Conservation (phyloP, 2,113 vertebrate genomes). For the Cryptoleucopteryx plumbea region DNA sequence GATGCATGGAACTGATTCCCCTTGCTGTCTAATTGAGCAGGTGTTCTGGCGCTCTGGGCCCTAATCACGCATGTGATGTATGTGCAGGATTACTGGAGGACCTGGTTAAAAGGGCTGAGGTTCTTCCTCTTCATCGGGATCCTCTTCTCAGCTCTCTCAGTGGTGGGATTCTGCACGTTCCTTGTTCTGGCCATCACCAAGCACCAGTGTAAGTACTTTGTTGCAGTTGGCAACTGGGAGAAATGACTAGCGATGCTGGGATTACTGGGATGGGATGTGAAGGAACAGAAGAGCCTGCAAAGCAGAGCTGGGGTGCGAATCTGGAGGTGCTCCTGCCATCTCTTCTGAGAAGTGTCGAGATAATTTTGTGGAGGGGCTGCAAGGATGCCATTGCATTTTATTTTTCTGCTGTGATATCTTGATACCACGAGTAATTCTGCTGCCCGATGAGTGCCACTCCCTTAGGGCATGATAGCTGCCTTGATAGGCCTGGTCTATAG, state of each 20-base stretch:
- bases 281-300: background rate
- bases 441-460: accelerated
- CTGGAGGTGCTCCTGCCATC: background rate
- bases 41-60: conserved; percentile 93
- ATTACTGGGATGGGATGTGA: background rate
- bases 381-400: accelerated
- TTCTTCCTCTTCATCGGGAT: conserved; percentile 86
- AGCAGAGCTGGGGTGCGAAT: background rate
- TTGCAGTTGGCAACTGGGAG: background rate
- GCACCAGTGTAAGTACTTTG: conserved; percentile 81
- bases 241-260: accelerated
- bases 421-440: background rate
- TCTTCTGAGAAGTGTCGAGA: background rate
- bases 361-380: background rate
- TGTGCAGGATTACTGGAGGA: conserved; percentile 94
- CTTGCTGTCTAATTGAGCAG: conserved; percentile 68
- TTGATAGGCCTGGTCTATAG: background rate
- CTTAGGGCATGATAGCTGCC: background rate
- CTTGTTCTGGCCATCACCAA: conserved; percentile 80
- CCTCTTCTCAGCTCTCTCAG: conserved; percentile 79
- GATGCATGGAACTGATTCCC: background rate
- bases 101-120: conserved; percentile 92
- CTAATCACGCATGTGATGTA: conserved; percentile 95
- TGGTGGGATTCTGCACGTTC: conserved; percentile 83
- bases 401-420: background rate